Base-by-base conservation (phyloP, 2,888 invertebrate genomes). In the Drosophila yooni region DNA sequence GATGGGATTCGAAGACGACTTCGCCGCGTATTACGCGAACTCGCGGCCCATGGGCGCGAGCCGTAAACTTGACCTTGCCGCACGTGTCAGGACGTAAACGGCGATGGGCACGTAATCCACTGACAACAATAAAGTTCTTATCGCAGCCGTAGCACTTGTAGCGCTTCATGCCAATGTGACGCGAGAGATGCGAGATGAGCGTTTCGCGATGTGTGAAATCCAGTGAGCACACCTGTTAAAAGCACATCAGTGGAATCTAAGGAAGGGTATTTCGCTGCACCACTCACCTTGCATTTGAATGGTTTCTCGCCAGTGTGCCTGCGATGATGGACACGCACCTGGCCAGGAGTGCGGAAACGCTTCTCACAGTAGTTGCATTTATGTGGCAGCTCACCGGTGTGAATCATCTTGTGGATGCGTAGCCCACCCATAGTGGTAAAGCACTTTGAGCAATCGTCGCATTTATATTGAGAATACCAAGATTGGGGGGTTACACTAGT, bases 151-250 rank as follows among this genome's bases (percentile, higher is more conserved):
- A 92, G 67, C 92, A 92, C 70, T 92, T 92, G 67, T 92, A 92
- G 18, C 92, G 91, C 63, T 92, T 92, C 92, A 92, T 92, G 59
- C 92, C 92, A 68, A 92, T 92, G 73, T 92, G 92, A 10, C 92
- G 92, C 0, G 92, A 92, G 8, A 92, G 76, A 74, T 92, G 92
- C 0, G 92, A 91, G 38, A 92, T 92, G 8, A 92, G 85, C 3
- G 92, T 92, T 69, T 92, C 92, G 13, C 92, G 92, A 77, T 92
- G 92, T 0, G 92, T 92, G 31, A 92, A 92, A 27, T 90, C 81
- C 62, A 91, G 85, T 1, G 84, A 73, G 33, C 92, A 92, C 21
- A 92, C 86, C 92, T 92, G 58, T 3, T 25, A 11, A 25, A 11
- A 43, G 21, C 1, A 29, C 33, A 10, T 53, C 1, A 36, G 3